phyloP scores from a whole-genome alignment of 2,797 vertebrate species.

The Menidia menidia region DNA sequence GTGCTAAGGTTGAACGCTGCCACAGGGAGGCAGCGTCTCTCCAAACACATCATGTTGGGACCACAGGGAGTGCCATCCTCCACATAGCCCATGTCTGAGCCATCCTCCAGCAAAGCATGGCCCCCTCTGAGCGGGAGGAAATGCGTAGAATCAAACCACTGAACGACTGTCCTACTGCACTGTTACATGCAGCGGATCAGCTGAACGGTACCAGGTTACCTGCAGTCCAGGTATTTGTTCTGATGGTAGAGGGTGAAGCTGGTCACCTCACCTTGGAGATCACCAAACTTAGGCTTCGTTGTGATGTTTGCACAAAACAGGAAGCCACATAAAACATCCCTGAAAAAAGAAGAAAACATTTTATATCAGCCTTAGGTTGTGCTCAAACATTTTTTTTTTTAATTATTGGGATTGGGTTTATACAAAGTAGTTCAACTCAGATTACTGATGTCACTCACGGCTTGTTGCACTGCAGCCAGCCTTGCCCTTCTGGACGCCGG shows the following conservation, averaged over 20 bases:
- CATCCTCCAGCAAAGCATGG: constrained; percentile 91
- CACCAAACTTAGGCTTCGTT: constrained; percentile 87
- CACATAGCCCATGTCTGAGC: constrained; percentile 92
- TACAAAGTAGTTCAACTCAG: neutral
- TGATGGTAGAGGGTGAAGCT: constrained; percentile 94
- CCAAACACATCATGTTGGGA: constrained; percentile 95
- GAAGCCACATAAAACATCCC: constrained; percentile 94
- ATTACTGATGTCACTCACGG: constrained; percentile 84
- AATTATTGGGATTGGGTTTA: neutral
- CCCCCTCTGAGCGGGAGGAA: constrained; percentile 82
- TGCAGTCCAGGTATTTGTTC: constrained; percentile 94
- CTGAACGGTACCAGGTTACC: constrained; percentile 71
- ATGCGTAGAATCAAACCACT: neutral
- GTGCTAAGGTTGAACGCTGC: constrained; percentile 92
- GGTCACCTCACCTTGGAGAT: constrained; percentile 91
- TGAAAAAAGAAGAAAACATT: constrained; percentile 45
- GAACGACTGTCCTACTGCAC: neutral
- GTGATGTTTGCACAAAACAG: constrained; percentile 92
- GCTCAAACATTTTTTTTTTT: neutral
- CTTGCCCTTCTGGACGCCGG: constrained; percentile 83
- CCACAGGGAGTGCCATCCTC: constrained; percentile 93
- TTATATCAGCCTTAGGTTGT: neutral
- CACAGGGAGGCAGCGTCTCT: constrained; percentile 91
- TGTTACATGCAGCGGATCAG: neutral
- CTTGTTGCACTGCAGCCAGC: constrained; percentile 94